These are phyloP conservation scores for Paramisgurnus dabryanus DNA, from an alignment of 2,113 vertebrate species.

Conservation along the genomic window DNA sequence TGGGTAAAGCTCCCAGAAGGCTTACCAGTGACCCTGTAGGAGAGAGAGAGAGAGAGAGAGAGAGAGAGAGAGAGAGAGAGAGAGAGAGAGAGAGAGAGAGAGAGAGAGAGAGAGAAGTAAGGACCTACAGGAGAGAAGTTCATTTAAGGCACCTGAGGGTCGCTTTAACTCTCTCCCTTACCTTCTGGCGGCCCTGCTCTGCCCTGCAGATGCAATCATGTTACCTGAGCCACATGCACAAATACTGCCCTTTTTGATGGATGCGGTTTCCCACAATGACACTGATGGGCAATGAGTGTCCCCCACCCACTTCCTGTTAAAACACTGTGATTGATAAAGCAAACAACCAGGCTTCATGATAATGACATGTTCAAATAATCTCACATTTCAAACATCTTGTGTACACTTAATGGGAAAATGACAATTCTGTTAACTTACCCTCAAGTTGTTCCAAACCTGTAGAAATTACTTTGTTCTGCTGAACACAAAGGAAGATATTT, in stretches of 20 bases:
- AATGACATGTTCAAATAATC: background rate
- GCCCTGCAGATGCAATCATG: constrained; percentile 55
- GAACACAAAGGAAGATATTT: too few relatives aligned
- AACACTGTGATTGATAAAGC: constrained; percentile 42
- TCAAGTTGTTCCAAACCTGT: too few relatives aligned
- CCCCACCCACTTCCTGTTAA: constrained; percentile 41
- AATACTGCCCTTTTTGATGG: constrained; percentile 77
- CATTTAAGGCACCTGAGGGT: constrained; percentile 57
- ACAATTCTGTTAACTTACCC: too few relatives aligned
- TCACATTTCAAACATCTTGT: background rate
- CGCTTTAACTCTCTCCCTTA: constrained; percentile 58
- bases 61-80: too few relatives aligned
- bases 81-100: too few relatives aligned
- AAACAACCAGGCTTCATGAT: constrained; percentile 1
- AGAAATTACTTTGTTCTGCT: too few relatives aligned
- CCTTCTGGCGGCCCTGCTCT: constrained; percentile 54
- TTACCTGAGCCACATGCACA: constrained; percentile 82
- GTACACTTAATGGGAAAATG: too few relatives aligned
- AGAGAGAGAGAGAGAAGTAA: background rate
- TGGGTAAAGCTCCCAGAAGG: constrained; percentile 51
- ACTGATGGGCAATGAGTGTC: constrained; percentile 64
- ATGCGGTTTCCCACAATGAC: constrained; percentile 73
- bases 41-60: too few relatives aligned
- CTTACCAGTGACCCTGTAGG: constrained; percentile 45
- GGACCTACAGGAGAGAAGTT: constrained; percentile 42